phyloP scores from a whole-genome alignment of 2,797 vertebrate genomes.

The Otus scops region DNA sequence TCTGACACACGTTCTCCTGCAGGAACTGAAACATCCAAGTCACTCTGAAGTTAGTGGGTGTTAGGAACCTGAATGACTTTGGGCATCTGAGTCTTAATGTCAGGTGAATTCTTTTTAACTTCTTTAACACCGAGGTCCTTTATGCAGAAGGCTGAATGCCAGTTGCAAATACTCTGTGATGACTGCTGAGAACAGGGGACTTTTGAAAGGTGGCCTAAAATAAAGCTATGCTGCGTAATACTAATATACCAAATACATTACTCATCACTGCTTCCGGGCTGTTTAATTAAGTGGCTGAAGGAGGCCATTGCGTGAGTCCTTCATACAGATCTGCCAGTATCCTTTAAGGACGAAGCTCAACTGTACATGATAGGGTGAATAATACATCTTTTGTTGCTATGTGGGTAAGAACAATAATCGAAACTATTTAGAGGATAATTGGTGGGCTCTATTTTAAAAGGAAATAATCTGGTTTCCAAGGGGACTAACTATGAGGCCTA shows the following conservation, averaged over 20 bases:
- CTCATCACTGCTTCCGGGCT: background rate
- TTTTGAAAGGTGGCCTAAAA: background rate
- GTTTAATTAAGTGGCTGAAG: background rate
- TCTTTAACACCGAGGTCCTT: background rate
- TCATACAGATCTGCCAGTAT: background rate
- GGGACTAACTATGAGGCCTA: constrained; percentile 29
- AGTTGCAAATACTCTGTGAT: background rate
- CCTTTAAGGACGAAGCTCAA: background rate
- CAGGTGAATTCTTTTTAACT: background rate
- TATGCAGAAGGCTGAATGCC: background rate
- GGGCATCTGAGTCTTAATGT: background rate
- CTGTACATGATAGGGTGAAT: constrained; percentile 33
- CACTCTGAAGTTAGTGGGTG: background rate
- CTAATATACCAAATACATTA: background rate
- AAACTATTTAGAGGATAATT: constrained; percentile 53
- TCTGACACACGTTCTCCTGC: background rate
- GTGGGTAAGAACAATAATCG: constrained; percentile 35
- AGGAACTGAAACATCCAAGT: background rate
- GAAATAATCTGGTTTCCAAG: constrained; percentile 54
- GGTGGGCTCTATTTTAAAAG: constrained; percentile 42
- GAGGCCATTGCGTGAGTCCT: background rate
- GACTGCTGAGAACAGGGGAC: background rate
- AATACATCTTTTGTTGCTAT: constrained; percentile 60
- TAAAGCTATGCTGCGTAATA: background rate
- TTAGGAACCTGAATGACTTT: background rate